Conservation (phyloP, 2,797 vertebrate genomes). For the Decapterus maruadsi region DNA sequence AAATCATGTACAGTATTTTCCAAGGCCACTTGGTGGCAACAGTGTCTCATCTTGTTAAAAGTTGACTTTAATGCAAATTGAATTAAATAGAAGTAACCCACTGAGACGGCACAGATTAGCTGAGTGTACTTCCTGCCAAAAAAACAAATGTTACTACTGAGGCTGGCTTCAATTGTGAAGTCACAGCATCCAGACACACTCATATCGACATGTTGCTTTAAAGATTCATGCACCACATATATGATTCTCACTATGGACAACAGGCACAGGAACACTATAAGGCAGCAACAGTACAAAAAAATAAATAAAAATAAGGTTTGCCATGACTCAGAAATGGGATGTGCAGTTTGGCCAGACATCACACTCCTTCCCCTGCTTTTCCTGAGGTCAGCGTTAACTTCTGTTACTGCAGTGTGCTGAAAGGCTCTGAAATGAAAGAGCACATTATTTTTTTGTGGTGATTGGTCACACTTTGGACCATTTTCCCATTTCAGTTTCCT, state of each 20-base stretch:
- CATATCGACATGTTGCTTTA: neutral
- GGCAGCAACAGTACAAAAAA: slow-evolving; percentile 1
- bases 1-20: slow-evolving; percentile 25
- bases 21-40: slow-evolving; percentile 85
- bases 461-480: slow-evolving; percentile 11
- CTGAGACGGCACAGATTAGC: slow-evolving; percentile 9
- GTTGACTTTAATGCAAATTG: slow-evolving; percentile 10
- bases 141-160: neutral
- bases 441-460: neutral
- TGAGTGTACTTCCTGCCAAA: neutral
- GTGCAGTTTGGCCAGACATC: neutral
- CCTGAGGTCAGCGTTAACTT: neutral
- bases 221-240: slow-evolving; percentile 1
- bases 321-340: neutral
- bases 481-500: slow-evolving; percentile 42
- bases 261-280: neutral
- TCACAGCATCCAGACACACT: neutral
- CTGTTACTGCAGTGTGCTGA: slow-evolving; percentile 10
- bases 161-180: neutral
- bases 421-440: slow-evolving; percentile 6
- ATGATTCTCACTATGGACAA: neutral
- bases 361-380: neutral
- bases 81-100: slow-evolving; percentile 18
- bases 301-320: neutral
- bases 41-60: slow-evolving; percentile 66